These are phyloP conservation scores for Quiscalus mexicanus DNA, from an alignment of 2,113 vertebrate genomes.

Conservation along the genomic window DNA sequence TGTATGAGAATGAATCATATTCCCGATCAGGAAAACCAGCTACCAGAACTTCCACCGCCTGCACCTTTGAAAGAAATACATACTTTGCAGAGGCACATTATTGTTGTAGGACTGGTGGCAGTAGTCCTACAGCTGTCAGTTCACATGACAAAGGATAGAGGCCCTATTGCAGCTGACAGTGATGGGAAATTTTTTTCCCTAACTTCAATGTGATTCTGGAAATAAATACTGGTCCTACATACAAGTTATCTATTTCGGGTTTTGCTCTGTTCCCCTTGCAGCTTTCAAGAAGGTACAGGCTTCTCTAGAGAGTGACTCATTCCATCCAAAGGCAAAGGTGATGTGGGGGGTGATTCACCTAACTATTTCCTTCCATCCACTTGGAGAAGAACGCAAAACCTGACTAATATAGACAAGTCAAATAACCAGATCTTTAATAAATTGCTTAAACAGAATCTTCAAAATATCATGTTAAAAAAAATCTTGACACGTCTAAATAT, in stretches of 20 bases:
- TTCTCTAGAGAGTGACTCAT: neutral
- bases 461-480: neutral
- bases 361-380: neutral
- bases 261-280: neutral
- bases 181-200: neutral
- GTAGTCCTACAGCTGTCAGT: neutral
- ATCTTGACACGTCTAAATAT: neutral
- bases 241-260: neutral
- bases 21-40: neutral
- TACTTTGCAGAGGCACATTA: neutral
- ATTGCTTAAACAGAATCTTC: neutral
- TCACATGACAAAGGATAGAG: neutral
- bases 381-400: neutral
- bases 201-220: neutral
- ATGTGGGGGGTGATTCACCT: conserved; percentile 8
- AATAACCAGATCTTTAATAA: neutral
- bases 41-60: neutral
- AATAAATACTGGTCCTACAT: neutral
- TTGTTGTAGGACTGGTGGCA: neutral
- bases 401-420: neutral
- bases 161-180: neutral
- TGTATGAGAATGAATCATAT: neutral
- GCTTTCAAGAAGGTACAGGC: neutral
- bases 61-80: neutral
- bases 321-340: neutral